Evolutionary conservation across 64 coral and sea anemone genomes (phyloP), one percentile per base, ranked within the genome.

Genomic region (Montipora capricornis): DNA sequence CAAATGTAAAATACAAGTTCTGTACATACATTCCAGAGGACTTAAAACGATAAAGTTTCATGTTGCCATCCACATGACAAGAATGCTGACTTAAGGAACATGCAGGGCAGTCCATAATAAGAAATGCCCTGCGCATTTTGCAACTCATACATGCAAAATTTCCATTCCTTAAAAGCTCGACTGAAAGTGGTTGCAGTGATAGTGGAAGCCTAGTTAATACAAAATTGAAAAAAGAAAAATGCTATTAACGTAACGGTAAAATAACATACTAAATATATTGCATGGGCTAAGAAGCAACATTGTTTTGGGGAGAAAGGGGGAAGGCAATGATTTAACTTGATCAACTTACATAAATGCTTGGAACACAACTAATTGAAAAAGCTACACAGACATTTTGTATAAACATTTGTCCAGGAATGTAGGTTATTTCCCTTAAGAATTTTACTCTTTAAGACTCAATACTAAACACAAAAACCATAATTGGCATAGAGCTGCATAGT

Each of bases 1-100:
- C 60, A 64, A 64, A 3, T 64, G 13, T 64, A 90, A 64, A 62
- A 57, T 57, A 16, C 53, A 37, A 37, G 29, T 37, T 37, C 29
- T 37, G 29, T 37, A 37, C 29, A 37, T 16, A 88, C 92, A 16
- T 80, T 79, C 84, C 82, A 26, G 92, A 87, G 71, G 67, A n/a
- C 2, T 81, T 80, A 29, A 44, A 88, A 55, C 75, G 50, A 61
- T 93, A 81, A 12, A 93, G 77, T 47, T 93, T 88, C 92, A 93
- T 93, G 77, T 93, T 93, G 29, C 92, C 60, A 64, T 64, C 60
- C n/a, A 88, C 59, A 93, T 88, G 82, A 37, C 83, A 87, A 11
- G 92, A 93, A n/a, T 88, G 92, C 67, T 93, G 84, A 9, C 10
- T 47, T 9, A 73, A n/a, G 46, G 74, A 24, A 24, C 92, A 93